phyloP scores from a whole-genome alignment of 2,113 vertebrate species.

The Callionymus lyra region DNA sequence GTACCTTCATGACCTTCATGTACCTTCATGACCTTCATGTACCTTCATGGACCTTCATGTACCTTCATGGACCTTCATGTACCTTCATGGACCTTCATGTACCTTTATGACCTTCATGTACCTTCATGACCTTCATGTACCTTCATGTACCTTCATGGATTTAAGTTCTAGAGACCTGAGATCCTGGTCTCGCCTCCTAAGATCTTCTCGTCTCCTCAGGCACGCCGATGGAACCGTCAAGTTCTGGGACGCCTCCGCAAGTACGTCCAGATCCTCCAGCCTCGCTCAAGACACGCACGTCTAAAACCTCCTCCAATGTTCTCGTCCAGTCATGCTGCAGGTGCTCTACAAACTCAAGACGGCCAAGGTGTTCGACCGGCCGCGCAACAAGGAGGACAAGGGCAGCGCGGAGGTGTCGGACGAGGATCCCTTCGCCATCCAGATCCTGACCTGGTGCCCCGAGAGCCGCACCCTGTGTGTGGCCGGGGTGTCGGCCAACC shows the following conservation, averaged over 20 bases:
- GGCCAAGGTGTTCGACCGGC: constrained; percentile 97
- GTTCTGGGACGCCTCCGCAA: constrained; percentile 99
- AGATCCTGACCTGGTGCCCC: constrained; percentile 95
- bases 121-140: too few relatives aligned
- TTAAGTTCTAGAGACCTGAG: too few relatives aligned
- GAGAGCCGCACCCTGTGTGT: constrained; percentile 92
- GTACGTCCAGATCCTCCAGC: constrained; percentile 60
- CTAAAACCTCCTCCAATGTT: background rate
- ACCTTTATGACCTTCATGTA: too few relatives aligned
- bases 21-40: too few relatives aligned
- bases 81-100: too few relatives aligned
- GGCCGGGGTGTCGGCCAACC: constrained; percentile 91
- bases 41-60: too few relatives aligned
- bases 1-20: too few relatives aligned
- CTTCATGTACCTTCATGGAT: too few relatives aligned
- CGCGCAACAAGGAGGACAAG: constrained; percentile 86
- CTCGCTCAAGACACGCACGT: too few relatives aligned
- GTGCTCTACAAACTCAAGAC: constrained; percentile 98
- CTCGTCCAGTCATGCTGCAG: constrained; percentile 95
- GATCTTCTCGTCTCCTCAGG: constrained; percentile 62
- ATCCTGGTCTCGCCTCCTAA: too few relatives aligned
- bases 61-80: too few relatives aligned
- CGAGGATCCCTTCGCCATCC: constrained; percentile 96
- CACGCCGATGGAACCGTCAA: constrained; percentile 97
- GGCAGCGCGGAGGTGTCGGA: constrained; percentile 85